Evolutionary conservation across 2,113 vertebrate genomes (phyloP), one percentile per base, ranked within the genome.

Genomic region (Prinia subflava): DNA sequence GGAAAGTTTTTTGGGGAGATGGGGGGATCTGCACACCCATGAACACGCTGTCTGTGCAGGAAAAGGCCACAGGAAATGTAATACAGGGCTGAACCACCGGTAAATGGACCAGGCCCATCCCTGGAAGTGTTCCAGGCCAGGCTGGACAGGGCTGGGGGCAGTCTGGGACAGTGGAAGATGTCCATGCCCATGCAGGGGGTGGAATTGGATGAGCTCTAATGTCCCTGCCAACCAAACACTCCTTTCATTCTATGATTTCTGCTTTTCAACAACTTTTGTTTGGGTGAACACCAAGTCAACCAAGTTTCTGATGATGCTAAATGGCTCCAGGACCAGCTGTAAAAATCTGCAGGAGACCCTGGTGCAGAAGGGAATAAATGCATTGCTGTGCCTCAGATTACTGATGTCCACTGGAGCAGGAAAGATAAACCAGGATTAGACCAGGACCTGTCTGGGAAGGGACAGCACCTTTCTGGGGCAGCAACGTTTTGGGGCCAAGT

Each of bases 1-100:
- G 22, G 33, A 19, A 31, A 37, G 37, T 4, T 25, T 68, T 22
- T 33, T 44, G 49, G 59, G 20, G 80, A 33, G 55, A 11, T 7
- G 1, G 0, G 20, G 50, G n/a, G 23, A 57, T 8, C 44, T 28
- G 33, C n/a, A 19, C 11, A 33, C 19, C 25, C 41, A 3, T 3
- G 35, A 17, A 16, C 23, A 3, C 0, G 0, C 30, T 4, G 11
- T 8, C 49, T 33, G n/a, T 9, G 24, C 1, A 5, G 50, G 60
- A 10, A 13, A 15, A 49, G 15, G 18, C 3, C 10, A 17, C 75
- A 49, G 83, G 30, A 64, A 13, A 55, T 1, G 4, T 2, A 10
- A 3, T 2, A 9, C 46, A 41, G 50, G 42, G 22, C 16, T 73
- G 49, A 28, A 28, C 15, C 7, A 9, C 1, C 17, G 21, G 57